Conservation (phyloP, 2,888 invertebrate species). For the Lasioglossum morio region DNA sequence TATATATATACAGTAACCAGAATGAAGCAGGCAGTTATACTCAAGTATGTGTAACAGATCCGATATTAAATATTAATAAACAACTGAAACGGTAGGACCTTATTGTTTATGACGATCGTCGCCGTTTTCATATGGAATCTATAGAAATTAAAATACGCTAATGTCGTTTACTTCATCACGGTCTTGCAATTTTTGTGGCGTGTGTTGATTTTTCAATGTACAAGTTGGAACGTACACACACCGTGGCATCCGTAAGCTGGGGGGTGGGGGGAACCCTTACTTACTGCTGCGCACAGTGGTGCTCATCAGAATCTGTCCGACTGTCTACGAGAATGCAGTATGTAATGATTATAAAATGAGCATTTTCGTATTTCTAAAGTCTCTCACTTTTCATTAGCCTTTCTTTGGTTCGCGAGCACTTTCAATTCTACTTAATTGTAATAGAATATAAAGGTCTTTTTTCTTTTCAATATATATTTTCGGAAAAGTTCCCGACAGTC, state of each 20-base stretch:
- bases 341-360: background rate
- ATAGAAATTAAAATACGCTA: background rate
- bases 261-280: background rate
- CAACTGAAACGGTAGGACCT: background rate
- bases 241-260: background rate
- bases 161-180: background rate
- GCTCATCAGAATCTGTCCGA: background rate
- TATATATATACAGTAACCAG: background rate
- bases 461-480: background rate
- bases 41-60: background rate
- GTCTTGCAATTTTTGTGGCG: background rate
- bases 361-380: background rate
- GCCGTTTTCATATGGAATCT: background rate
- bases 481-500: background rate
- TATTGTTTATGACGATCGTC: background rate
- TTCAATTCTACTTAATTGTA: background rate
- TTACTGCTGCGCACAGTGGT: background rate
- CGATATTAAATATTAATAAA: slow-evolving; percentile 5
- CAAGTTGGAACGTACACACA: background rate
- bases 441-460: background rate
- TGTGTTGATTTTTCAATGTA: background rate
- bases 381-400: background rate
- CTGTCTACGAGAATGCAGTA: background rate
- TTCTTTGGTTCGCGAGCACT: background rate
- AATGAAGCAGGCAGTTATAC: background rate